Percentiles rank a stretch among this genome's conserved stretches.
Conservation (phyloP, 2,888 invertebrate species). For the Bombyx huttoni region DNA sequence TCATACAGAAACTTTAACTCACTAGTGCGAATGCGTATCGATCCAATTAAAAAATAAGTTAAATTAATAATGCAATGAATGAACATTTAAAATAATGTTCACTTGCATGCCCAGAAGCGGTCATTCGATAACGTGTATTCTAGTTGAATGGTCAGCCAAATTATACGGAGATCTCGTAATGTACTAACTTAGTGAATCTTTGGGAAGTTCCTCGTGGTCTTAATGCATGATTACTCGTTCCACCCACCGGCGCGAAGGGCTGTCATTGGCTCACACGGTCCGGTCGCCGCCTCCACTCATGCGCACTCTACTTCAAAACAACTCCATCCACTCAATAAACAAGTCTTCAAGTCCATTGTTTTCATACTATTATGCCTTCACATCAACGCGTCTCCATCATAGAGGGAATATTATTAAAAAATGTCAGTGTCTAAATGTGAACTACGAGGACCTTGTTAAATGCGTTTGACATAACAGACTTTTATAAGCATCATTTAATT, state of each 20-base stretch:
- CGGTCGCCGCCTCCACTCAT: slow-evolving; percentile 63
- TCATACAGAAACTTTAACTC: too few relatives aligned
- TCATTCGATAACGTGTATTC: too few relatives aligned
- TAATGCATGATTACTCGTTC: slow-evolving; percentile 60
- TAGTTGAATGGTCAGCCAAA: not conserved
- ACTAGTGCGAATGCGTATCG: too few relatives aligned
- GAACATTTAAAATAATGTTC: too few relatives aligned
- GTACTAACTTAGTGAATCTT: slow-evolving; percentile 30
- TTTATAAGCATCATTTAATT: not conserved
- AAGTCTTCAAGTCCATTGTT: slow-evolving; percentile 67
- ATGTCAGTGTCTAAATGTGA: slow-evolving; percentile 3
- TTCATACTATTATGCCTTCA: slow-evolving; percentile 55
- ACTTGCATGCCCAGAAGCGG: too few relatives aligned
- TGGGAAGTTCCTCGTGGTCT: slow-evolving; percentile 31
- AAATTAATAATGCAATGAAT: too few relatives aligned
- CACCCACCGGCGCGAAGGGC: slow-evolving; percentile 51
- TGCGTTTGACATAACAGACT: not conserved
- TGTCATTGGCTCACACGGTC: slow-evolving; percentile 52
- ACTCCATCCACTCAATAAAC: slow-evolving; percentile 67
- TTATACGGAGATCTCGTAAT: not conserved
- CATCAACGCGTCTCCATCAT: slow-evolving; percentile 44
- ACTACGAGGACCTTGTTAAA: slow-evolving; percentile 4
- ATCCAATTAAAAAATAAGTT: too few relatives aligned
- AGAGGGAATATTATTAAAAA: slow-evolving; percentile 32
- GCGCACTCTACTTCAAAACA: slow-evolving; percentile 61